These are phyloP conservation scores for Charina bottae DNA, from an alignment of 2,113 vertebrate genomes.

Conservation along the genomic window DNA sequence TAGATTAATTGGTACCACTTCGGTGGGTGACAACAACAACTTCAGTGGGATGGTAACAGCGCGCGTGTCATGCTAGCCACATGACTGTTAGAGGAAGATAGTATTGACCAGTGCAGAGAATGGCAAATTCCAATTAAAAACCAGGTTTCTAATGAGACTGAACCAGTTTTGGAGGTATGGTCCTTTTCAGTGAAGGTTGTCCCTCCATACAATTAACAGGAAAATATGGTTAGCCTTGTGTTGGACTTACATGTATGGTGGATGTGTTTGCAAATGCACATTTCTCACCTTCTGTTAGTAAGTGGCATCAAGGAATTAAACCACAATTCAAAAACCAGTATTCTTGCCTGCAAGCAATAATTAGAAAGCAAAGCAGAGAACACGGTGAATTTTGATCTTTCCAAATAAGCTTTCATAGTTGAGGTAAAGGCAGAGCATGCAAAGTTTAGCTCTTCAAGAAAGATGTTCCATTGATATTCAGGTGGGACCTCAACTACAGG, in stretches of 20 bases:
- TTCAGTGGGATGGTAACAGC: no score
- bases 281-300: neutral
- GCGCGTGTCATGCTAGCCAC: no score
- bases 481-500: neutral
- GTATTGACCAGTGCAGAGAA: neutral
- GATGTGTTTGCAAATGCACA: neutral
- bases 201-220: neutral
- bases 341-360: neutral
- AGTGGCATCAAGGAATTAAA: neutral
- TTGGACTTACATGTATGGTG: neutral
- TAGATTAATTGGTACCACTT: no score
- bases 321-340: neutral
- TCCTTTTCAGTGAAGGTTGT: neutral
- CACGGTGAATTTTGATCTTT: neutral
- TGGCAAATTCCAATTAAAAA: neutral
- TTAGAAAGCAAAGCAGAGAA: neutral
- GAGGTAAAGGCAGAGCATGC: neutral
- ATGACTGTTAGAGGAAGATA: neutral
- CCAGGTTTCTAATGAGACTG: neutral
- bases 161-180: neutral
- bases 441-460: neutral
- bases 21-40: no score
- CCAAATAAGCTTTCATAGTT: neutral
- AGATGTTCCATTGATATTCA: neutral
- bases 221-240: neutral